Evolutionary conservation across 2,797 vertebrate species (phyloP).

Genomic region (Microctenopoma steveboyesi): DNA sequence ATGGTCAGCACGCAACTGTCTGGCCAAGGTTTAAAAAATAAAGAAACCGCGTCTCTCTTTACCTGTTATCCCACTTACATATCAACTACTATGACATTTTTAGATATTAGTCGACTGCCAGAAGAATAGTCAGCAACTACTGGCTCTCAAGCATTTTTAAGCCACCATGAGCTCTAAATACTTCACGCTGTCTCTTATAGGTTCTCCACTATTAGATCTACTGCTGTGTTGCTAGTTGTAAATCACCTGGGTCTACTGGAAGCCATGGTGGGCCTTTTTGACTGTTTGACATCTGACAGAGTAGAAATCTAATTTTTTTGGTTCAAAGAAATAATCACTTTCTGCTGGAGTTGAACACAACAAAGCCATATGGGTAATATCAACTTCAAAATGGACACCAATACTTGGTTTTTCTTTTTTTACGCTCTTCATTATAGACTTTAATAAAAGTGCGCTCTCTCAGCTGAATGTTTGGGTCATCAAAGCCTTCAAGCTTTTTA

Average conservation of each 20-base stretch:
- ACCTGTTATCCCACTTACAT: background rate
- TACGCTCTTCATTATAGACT: conserved; percentile 26
- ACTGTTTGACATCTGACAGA: background rate
- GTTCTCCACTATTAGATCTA: background rate
- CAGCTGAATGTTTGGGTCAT: conserved; percentile 1
- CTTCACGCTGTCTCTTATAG: background rate
- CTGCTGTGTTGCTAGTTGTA: background rate
- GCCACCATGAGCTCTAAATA: background rate
- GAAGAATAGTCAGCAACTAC: background rate
- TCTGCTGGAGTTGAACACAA: background rate
- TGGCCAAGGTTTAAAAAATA: conserved; percentile 5
- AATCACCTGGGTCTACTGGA: background rate
- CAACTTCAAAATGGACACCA: conserved; percentile 17
- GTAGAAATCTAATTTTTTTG: background rate
- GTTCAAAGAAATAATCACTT: conserved; percentile 6
- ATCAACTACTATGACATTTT: background rate
- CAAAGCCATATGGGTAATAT: conserved; percentile 2
- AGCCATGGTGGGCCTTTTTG: background rate
- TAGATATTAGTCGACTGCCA: background rate
- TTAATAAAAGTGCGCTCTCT: conserved; percentile 26
- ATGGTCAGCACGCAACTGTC: background rate
- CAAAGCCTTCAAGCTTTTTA: conserved; percentile 60
- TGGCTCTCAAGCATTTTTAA: background rate
- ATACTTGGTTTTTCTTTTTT: conserved; percentile 3
- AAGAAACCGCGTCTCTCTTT: background rate